phyloP scores from a whole-genome alignment of 2,113 vertebrate species.

The Penelope pileata region DNA sequence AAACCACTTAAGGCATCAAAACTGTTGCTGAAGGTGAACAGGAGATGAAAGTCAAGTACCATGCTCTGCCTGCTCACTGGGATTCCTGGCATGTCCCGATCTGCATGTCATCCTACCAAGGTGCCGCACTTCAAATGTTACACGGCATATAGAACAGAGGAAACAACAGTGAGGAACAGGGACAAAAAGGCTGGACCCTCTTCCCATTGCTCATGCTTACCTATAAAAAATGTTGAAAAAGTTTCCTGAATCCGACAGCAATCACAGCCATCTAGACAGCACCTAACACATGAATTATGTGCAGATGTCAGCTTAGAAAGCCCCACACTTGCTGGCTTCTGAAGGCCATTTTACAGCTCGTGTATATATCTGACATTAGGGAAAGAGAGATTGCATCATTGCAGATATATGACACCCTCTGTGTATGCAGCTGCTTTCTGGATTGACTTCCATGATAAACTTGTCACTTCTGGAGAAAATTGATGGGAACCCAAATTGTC shows the following conservation, averaged over 20 bases:
- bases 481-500: neutral
- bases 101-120: neutral
- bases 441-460: conserved; percentile 24
- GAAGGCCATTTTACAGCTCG: neutral
- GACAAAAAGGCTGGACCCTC: neutral
- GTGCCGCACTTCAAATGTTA: neutral
- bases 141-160: neutral
- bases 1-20: conserved; percentile 16
- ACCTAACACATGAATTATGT: neutral
- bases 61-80: neutral
- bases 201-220: neutral
- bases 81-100: fast-evolving
- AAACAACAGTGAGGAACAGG: neutral
- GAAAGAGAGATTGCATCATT: conserved; percentile 12
- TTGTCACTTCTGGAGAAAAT: conserved; percentile 4
- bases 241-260: neutral
- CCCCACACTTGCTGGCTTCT: neutral
- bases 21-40: conserved; percentile 23
- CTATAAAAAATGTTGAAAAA: neutral
- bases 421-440: neutral
- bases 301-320: neutral
- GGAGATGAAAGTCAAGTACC: conserved; percentile 9
- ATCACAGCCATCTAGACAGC: neutral
- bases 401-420: neutral
- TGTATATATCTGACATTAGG: neutral